Percentiles rank a stretch among this genome's conserved stretches.
Evolutionary conservation across 2,888 invertebrate species (phyloP).

Genomic region (Eilema griseolum): DNA sequence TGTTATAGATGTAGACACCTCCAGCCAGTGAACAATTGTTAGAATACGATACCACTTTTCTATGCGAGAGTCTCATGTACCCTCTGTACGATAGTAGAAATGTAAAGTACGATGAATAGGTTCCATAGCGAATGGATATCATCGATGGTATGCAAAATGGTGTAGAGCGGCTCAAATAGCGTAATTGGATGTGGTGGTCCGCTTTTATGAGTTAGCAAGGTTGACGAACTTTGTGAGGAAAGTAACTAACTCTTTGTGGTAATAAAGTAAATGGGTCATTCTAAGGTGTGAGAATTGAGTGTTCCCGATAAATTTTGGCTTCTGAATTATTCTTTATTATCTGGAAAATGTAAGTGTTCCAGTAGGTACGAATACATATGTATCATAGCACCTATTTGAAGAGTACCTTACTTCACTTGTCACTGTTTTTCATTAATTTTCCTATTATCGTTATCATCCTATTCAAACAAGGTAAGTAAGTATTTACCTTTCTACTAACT

Average conservation of each 20-base stretch:
- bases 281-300: not conserved
- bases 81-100: conserved; percentile 19
- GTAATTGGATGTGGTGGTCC: conserved; percentile 33
- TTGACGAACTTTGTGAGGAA: conserved; percentile 31
- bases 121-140: conserved; percentile 47
- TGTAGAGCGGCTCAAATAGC: conserved; percentile 31
- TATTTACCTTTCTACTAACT: too few species aligned
- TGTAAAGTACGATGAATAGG: conserved; percentile 46
- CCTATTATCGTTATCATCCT: not conserved
- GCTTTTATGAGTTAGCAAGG: conserved; percentile 30
- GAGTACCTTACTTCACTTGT: not conserved
- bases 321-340: not conserved
- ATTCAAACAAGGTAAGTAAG: not conserved
- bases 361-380: not conserved
- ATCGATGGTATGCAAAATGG: conserved; percentile 44
- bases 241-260: not conserved
- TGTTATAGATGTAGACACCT: conserved; percentile 50
- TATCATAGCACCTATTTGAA: not conserved
- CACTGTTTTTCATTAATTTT: not conserved
- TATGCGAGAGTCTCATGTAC: conserved; percentile 40
- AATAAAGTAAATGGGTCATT: not conserved
- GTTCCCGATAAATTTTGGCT: not conserved
- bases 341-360: not conserved
- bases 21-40: conserved; percentile 61
- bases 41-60: conserved; percentile 55